Evolutionary conservation across 2,113 vertebrate species (phyloP).

Genomic region (Myiopsitta monachus): DNA sequence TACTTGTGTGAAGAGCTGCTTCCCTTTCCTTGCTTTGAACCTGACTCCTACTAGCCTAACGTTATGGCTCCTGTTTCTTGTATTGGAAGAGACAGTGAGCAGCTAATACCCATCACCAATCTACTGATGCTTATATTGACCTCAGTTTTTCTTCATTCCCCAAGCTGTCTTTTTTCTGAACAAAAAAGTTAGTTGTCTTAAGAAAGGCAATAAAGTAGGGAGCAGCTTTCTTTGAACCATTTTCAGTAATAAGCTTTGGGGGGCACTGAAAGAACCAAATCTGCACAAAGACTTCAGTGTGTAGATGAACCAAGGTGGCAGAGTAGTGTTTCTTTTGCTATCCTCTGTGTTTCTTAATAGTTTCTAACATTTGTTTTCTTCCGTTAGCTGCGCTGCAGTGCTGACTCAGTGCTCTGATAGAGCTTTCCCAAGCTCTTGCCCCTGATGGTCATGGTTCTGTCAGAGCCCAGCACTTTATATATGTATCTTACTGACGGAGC

Average conservation of each 20-base stretch:
- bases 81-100: neutral
- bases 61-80: neutral
- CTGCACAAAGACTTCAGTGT: neutral
- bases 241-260: neutral
- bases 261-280: neutral
- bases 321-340: neutral
- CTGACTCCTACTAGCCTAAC: neutral
- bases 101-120: neutral
- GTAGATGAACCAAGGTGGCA: neutral
- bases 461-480: accelerated
- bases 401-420: neutral
- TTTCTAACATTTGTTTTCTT: neutral
- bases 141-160: neutral
- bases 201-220: too few species aligned
- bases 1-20: neutral
- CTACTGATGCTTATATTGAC: neutral
- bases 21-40: neutral
- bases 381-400: neutral
- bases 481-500: neutral
- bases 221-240: neutral
- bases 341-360: neutral
- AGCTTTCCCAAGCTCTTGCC: neutral
- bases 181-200: neutral
- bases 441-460: neutral
- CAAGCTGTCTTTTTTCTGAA: neutral